Conservation (phyloP, 2,113 vertebrate genomes). For the Anthoscopus minutus region DNA sequence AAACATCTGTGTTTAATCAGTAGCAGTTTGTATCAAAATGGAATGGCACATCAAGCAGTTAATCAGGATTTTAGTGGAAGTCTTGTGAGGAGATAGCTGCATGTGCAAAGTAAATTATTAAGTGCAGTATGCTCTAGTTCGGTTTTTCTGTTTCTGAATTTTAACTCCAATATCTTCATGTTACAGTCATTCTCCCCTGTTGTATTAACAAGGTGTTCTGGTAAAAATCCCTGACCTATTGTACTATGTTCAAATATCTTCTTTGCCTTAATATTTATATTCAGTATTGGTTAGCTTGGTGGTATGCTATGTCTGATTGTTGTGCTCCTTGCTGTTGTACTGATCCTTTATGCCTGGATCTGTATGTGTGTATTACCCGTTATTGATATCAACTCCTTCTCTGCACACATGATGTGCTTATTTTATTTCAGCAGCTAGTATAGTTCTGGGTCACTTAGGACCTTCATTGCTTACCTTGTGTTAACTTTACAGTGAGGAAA, state of each 20-base stretch:
- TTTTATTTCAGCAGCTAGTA: not conserved
- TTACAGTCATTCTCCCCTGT: not conserved
- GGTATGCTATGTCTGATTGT: not conserved
- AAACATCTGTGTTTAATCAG: not conserved
- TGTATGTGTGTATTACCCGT: not conserved
- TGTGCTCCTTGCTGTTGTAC: not conserved
- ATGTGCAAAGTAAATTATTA: not conserved
- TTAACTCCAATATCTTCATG: not conserved
- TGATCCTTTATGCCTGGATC: not conserved
- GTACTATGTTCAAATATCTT: not conserved
- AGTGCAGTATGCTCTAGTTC: not conserved
- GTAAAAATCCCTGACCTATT: not conserved
- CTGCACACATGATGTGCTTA: not conserved
- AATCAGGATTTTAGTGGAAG: not conserved
- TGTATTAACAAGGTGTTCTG: not conserved
- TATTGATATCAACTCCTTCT: not conserved
- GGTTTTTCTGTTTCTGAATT: not conserved
- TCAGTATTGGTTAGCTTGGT: not conserved
- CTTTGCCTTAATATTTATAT: not conserved
- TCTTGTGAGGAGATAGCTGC: not conserved
- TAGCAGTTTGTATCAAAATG: not conserved
- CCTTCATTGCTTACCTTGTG: not conserved
- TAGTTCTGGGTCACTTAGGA: not conserved
- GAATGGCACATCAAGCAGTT: not conserved
- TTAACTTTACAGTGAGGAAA: not conserved